A percentile compares a stretch with the other conserved stretches of the same genome.
phyloP scores from a whole-genome alignment of 2,113 vertebrate genomes.

The Zootoca vivipara region DNA sequence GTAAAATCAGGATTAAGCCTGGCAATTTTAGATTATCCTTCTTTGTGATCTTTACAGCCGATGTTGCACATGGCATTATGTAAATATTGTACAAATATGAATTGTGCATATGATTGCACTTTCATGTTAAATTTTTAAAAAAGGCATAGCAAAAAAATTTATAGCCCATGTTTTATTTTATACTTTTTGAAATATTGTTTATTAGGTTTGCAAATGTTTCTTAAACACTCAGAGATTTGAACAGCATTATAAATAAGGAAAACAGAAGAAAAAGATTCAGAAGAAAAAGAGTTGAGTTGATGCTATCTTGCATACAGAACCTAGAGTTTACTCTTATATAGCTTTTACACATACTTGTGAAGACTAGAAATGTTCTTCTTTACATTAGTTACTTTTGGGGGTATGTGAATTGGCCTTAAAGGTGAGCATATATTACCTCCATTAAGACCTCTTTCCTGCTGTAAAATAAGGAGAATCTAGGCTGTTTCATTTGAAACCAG shows the following conservation, averaged over 20 bases:
- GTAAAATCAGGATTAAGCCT: constrained; percentile 73
- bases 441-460: neutral
- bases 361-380: neutral
- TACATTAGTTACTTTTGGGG: neutral
- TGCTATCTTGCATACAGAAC: neutral
- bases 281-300: neutral
- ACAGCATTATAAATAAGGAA: no score
- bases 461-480: neutral
- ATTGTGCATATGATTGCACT: constrained; percentile 43
- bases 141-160: neutral
- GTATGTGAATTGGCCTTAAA: neutral
- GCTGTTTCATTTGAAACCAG: neutral
- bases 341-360: neutral
- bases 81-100: constrained; percentile 52
- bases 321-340: neutral
- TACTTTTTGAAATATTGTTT: neutral
- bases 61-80: constrained; percentile 54
- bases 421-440: neutral
- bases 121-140: neutral
- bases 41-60: constrained; percentile 36
- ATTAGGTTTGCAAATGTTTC: neutral
- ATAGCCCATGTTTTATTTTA: neutral
- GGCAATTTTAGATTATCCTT: constrained; percentile 61
- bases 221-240: no score
- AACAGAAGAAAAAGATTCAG: no score